Percentiles rank a stretch among this genome's conserved stretches.
Evolutionary conservation across 92 coral and sea anemone species (phyloP).

Genomic region (Galaxea fascicularis): DNA sequence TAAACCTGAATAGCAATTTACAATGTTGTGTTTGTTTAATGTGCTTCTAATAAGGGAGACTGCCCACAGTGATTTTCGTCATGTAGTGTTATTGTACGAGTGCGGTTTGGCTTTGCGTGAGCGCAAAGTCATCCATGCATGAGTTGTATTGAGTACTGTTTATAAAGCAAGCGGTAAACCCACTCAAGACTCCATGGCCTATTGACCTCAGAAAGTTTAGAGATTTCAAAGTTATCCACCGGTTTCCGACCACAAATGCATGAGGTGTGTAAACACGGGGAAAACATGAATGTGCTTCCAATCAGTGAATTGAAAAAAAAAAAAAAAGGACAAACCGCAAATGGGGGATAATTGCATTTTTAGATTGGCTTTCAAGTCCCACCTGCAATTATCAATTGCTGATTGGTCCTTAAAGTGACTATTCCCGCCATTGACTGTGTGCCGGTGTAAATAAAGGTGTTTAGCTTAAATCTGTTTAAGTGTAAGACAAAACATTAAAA

Average conservation of each 20-base stretch:
- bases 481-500: background rate
- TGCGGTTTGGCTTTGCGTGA: background rate
- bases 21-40: background rate
- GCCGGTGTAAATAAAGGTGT: background rate
- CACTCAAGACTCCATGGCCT: background rate
- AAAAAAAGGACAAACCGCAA: background rate
- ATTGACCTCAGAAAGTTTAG: background rate
- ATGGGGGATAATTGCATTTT: background rate
- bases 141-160: background rate
- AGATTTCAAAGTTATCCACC: background rate
- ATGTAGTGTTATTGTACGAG: background rate
- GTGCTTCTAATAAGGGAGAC: background rate
- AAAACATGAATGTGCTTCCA: background rate
- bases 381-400: background rate
- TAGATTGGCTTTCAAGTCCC: background rate
- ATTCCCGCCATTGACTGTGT: background rate
- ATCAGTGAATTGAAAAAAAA: background rate
- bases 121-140: background rate
- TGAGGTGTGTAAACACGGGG: background rate
- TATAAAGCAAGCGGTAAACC: background rate
- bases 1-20: too few relatives aligned
- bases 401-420: background rate
- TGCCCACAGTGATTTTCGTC: background rate
- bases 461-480: background rate
- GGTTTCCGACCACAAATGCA: constrained; percentile 1